Conservation (phyloP, 2,888 invertebrate genomes). For the Escarpia spicata region DNA sequence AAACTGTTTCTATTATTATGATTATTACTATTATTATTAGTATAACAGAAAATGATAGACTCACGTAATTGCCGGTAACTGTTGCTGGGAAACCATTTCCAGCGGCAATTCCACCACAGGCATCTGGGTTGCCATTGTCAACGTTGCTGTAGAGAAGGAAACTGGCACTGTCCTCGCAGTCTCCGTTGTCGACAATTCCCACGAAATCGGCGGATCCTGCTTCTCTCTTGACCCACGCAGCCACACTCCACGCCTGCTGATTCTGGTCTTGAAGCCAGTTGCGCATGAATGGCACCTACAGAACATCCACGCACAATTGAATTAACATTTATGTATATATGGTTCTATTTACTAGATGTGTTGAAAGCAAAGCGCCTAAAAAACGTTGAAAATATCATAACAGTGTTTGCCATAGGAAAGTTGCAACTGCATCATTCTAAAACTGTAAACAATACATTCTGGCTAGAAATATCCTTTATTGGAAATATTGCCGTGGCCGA, state of each 20-base stretch:
- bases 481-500: no score
- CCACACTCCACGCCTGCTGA: background rate
- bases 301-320: no score
- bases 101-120: background rate
- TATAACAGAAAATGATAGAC: background rate
- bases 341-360: no score
- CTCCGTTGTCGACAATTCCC: background rate
- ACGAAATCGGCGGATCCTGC: background rate
- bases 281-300: background rate
- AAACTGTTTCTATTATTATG: no score
- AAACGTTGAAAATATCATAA: no score
- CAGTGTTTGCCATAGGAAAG: no score
- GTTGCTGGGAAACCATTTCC: background rate
- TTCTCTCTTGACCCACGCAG: background rate
- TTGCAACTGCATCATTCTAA: no score
- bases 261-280: constrained; percentile 13
- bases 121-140: background rate
- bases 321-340: no score
- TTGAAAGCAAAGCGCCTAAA: no score
- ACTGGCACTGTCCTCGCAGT: background rate
- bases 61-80: background rate
- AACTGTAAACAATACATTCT: no score
- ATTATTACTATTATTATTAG: no score
- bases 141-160: background rate
- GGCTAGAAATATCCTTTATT: no score